Base-by-base conservation (phyloP, 2,797 vertebrate genomes). In the Mastacembelus armatus region DNA sequence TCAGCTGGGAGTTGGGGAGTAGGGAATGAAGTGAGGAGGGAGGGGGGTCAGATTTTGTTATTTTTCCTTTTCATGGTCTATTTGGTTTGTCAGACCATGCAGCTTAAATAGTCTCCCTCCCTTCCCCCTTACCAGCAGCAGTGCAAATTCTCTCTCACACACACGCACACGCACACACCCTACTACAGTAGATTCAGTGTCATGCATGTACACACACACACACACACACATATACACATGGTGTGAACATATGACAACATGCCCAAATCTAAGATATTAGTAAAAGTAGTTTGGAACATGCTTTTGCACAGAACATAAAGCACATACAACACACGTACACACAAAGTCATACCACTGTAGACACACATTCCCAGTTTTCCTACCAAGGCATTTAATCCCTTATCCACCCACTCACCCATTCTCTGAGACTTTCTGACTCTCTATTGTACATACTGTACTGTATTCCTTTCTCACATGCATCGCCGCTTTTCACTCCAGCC, bases 21-120 rank as follows among this genome's bases (percentile, higher is more conserved):
- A 49, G 71, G 49, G 72, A 51, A 58, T 38, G 24, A 54, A 24
- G 33, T 60, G 21, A 12, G 36, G 32, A 4, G 32, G 49, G 10
- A 71, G 4, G 74, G 72, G 73, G 57, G 75, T 27, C 40, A 67
- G 51, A 80, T 83, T 84, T 82, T 74, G 75, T 86, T 84, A 78
- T 89, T 90, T 88, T 84, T 84, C 75, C 81, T 80, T 88, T 90
- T 88, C 83, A 85, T 82, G 82, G 88, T 89, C 83, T 85, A 83
- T 86, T 90, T 91, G 77, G 80, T 85, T 89, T 83, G 80, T 81
- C 71, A 83, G 83, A 82, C 78, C 83, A 82, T 80, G 88, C 72
- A 77, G 73, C 78, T 85, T 86, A 88, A 89, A 87, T 83, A 74
- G 70, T 64, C 63, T 35, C 60, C 44, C 43, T 49, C 54, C 56